Evolutionary conservation across 2,113 vertebrate genomes (phyloP).

Genomic region (Marcusenius ussheri): DNA sequence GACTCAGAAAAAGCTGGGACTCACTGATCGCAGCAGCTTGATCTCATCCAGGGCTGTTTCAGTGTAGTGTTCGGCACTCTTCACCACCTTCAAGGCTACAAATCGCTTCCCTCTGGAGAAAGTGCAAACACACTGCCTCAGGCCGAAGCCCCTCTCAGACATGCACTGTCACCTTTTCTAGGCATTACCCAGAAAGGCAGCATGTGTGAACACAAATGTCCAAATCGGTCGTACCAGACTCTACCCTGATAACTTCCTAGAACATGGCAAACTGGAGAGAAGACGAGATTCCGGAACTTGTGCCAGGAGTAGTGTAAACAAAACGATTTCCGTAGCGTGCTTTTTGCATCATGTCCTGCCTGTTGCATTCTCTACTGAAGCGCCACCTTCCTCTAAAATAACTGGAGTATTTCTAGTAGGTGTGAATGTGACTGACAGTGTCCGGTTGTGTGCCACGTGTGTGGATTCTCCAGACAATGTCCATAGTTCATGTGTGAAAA

Average conservation of each 20-base stretch:
- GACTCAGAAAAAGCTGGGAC: conserved; percentile 37
- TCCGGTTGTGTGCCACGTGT: not conserved
- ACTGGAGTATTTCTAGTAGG: not conserved
- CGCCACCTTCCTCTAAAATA: not conserved
- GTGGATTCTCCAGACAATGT: not conserved
- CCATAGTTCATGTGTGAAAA: not conserved
- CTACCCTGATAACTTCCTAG: not conserved
- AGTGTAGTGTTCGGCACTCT: conserved; percentile 96
- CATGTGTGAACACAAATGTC: not conserved
- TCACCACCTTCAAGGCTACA: conserved; percentile 98
- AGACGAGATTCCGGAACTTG: not conserved
- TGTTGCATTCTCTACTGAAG: not conserved
- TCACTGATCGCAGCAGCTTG: conserved; percentile 87
- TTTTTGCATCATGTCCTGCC: not conserved
- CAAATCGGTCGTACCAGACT: not conserved
- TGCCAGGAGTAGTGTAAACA: not conserved
- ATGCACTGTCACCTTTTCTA: not conserved
- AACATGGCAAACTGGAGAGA: not conserved
- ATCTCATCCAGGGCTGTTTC: conserved; percentile 97
- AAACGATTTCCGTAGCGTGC: not conserved
- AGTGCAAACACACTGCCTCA: conserved; percentile 22
- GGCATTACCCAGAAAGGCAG: not conserved
- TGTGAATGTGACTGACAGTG: not conserved
- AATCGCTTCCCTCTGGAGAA: conserved; percentile 78
- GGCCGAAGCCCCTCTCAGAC: not conserved